These are phyloP conservation scores for Dynastes tityus DNA, from an alignment of 2,888 invertebrate genomes.

Conservation along the genomic window DNA sequence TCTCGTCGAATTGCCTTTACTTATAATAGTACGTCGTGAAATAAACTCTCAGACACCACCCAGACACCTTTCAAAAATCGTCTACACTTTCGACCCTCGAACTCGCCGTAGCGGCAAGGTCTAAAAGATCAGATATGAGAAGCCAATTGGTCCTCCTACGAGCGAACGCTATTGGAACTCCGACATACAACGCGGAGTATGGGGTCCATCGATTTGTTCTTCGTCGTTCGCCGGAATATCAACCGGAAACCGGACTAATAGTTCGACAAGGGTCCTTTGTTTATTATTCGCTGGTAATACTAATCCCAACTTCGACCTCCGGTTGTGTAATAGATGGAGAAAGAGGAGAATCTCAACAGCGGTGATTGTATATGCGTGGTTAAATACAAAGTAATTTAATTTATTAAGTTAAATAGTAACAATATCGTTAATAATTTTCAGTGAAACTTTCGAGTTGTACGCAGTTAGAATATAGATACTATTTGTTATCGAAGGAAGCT, in stretches of 20 bases:
- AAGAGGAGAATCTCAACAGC: not conserved
- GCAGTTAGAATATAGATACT: no score
- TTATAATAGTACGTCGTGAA: no score
- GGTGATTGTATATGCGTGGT: not conserved
- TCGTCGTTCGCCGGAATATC: conserved; percentile 17
- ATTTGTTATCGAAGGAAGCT: no score
- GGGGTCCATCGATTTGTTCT: conserved; percentile 6
- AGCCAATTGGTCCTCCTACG: conserved; percentile 8
- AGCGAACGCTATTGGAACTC: not conserved
- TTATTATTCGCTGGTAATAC: conserved; percentile 26
- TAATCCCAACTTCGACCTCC: conserved; percentile 9
- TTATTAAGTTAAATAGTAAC: no score
- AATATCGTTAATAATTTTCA: no score
- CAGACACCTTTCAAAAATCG: no score
- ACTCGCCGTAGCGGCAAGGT: conserved; percentile 2
- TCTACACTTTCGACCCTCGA: conserved; percentile 3
- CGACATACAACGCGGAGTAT: not conserved
- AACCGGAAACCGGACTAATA: conserved; percentile 27
- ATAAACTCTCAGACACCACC: no score
- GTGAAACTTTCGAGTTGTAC: no score
- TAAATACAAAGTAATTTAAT: not conserved
- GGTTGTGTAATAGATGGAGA: not conserved
- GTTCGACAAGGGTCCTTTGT: conserved; percentile 26
- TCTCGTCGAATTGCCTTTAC: no score
- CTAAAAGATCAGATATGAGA: conserved; percentile 12